These are phyloP conservation scores for Microplitis manilae DNA, from an alignment of 2,888 invertebrate species.

Conservation along the genomic window DNA sequence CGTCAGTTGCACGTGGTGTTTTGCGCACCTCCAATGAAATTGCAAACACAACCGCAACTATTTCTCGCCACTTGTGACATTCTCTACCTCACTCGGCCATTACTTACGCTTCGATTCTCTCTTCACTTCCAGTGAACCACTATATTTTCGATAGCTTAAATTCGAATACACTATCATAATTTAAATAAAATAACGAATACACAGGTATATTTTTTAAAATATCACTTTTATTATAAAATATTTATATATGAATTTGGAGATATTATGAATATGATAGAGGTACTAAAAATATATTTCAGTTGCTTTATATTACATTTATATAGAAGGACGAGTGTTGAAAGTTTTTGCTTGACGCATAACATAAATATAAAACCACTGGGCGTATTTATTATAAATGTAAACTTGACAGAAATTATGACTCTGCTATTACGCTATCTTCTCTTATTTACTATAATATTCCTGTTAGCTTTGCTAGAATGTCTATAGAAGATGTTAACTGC, in stretches of 20 bases:
- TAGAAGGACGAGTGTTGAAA: conserved; percentile 62
- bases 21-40: conserved; percentile 49
- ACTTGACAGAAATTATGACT: conserved; percentile 13
- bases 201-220: neutral
- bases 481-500: conserved; percentile 44
- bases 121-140: neutral
- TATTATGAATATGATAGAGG: neutral
- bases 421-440: conserved; percentile 21
- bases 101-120: neutral
- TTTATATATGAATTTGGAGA: neutral
- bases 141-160: neutral
- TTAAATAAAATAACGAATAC: neutral
- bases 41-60: conserved; percentile 53
- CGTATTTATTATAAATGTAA: conserved; percentile 14
- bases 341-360: conserved; percentile 62
- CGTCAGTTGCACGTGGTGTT: conserved; percentile 60
- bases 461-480: conserved; percentile 52
- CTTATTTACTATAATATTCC: neutral
- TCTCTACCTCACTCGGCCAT: neutral
- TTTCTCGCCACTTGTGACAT: conserved; percentile 6
- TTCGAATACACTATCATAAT: neutral
- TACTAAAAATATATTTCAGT: neutral
- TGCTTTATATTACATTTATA: neutral
- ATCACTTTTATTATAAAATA: neutral
- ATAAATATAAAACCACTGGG: conserved; percentile 52